Percentiles rank a stretch among this genome's conserved stretches.
These are phyloP conservation scores for Halcyon chelicuti DNA, from an alignment of 2,797 vertebrate species.

Conservation along the genomic window DNA sequence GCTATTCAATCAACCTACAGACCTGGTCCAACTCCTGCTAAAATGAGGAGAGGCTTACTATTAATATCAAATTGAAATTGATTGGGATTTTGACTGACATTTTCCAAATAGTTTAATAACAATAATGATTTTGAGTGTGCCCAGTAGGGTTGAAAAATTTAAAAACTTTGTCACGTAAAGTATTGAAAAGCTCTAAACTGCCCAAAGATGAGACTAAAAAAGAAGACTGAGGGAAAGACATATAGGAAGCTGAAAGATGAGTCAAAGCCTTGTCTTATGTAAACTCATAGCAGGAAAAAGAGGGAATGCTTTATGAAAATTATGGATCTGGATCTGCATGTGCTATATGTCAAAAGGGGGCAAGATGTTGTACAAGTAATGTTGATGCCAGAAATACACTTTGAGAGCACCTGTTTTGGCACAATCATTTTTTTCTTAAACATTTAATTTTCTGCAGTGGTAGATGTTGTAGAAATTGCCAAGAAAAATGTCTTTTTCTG, in stretches of 20 bases:
- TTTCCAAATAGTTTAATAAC: not conserved
- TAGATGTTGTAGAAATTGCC: not conserved
- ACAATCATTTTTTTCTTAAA: not conserved
- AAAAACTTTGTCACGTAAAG: not conserved
- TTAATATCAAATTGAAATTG: not conserved
- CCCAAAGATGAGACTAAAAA: not conserved
- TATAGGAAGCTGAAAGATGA: not conserved
- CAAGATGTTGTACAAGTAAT: not conserved
- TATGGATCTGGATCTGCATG: rapidly evolving
- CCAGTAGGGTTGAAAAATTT: not conserved
- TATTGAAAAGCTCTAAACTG: not conserved
- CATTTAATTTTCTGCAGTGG: not conserved
- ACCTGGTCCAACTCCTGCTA: not conserved
- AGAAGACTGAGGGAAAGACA: not conserved
- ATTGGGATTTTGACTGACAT: not conserved
- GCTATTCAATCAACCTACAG: not conserved
- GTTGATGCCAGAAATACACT: not conserved
- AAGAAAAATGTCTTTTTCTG: not conserved
- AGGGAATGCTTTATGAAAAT: not conserved
- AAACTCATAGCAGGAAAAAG: not conserved
- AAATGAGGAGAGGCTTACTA: not conserved
- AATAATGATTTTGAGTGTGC: not conserved
- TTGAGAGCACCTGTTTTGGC: not conserved
- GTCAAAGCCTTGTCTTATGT: not conserved
- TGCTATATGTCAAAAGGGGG: not conserved